phyloP scores from a whole-genome alignment of 2,888 invertebrate genomes.

The Xestia rhomboidea region DNA sequence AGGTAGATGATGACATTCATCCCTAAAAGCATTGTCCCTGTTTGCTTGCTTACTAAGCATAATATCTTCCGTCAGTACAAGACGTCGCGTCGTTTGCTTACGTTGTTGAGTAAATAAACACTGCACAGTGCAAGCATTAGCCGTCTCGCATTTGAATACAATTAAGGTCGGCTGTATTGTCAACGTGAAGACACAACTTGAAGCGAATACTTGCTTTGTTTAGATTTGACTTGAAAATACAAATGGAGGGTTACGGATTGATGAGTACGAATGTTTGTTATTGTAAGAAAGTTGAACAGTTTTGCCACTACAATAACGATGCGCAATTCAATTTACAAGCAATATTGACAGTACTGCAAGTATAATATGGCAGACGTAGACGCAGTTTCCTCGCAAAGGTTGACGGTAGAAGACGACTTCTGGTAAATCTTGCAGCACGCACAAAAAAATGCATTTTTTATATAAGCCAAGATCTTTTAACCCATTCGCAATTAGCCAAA shows the following conservation, averaged over 20 bases:
- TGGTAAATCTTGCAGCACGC: too few relatives aligned
- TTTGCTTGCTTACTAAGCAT: conserved; percentile 30
- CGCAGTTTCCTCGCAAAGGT: too few relatives aligned
- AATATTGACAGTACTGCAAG: not conserved
- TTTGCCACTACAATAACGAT: not conserved
- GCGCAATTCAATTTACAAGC: not conserved
- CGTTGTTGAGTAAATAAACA: conserved; percentile 51
- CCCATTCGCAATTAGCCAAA: too few relatives aligned
- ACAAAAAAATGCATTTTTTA: too few relatives aligned
- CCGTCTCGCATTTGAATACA: conserved; percentile 47
- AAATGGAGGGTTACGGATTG: not conserved
- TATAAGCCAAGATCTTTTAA: too few relatives aligned
- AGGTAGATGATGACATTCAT: too few relatives aligned
- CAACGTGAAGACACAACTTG: conserved; percentile 18
- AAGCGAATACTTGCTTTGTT: conserved; percentile 17
- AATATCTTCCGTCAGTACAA: conserved; percentile 24
- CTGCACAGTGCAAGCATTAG: conserved; percentile 42
- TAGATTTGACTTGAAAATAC: not conserved
- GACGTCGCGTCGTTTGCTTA: conserved; percentile 21
- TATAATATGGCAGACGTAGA: too few relatives aligned
- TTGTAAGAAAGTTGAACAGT: not conserved
- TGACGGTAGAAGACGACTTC: too few relatives aligned
- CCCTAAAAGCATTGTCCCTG: conserved; percentile 13
- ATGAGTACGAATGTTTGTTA: not conserved
- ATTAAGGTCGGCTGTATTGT: conserved; percentile 50